phyloP scores from a whole-genome alignment of 2,888 invertebrate genomes.

The Macrophya alboannulata region DNA sequence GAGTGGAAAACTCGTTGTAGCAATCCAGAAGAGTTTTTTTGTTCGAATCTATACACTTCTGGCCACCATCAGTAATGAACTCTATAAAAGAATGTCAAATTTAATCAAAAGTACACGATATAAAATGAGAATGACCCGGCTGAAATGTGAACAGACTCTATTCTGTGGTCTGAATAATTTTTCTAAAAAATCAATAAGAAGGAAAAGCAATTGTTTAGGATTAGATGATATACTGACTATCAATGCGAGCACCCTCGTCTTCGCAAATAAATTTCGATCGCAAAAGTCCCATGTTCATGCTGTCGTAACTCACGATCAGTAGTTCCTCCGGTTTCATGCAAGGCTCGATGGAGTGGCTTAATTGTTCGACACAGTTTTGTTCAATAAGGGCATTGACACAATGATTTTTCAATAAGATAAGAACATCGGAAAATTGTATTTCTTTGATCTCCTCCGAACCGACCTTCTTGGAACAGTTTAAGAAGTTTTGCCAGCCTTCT shows the following conservation, averaged over 20 bases:
- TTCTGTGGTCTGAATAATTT: neutral
- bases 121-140: neutral
- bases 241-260: conserved; percentile 92
- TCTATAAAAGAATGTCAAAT: conserved; percentile 80
- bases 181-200: conserved; percentile 36
- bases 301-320: conserved; percentile 83
- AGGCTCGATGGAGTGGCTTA: conserved; percentile 82
- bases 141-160: neutral
- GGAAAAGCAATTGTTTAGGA: neutral
- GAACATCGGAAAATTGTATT: conserved; percentile 83
- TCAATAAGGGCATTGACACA: conserved; percentile 85
- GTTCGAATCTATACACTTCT: conserved; percentile 86
- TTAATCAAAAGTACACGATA: neutral
- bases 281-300: conserved; percentile 86
- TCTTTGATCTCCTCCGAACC: conserved; percentile 81
- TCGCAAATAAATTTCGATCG: conserved; percentile 88
- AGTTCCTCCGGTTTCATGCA: conserved; percentile 86
- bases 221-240: conserved; percentile 82
- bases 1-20: conserved; percentile 84
- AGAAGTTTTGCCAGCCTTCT: conserved; percentile 78
- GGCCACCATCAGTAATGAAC: conserved; percentile 91
- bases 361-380: conserved; percentile 84
- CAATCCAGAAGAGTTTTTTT: conserved; percentile 85
- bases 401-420: conserved; percentile 88
- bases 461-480: conserved; percentile 84